phyloP scores from a whole-genome alignment of 2,797 vertebrate genomes.

The Lagodon rhomboides region DNA sequence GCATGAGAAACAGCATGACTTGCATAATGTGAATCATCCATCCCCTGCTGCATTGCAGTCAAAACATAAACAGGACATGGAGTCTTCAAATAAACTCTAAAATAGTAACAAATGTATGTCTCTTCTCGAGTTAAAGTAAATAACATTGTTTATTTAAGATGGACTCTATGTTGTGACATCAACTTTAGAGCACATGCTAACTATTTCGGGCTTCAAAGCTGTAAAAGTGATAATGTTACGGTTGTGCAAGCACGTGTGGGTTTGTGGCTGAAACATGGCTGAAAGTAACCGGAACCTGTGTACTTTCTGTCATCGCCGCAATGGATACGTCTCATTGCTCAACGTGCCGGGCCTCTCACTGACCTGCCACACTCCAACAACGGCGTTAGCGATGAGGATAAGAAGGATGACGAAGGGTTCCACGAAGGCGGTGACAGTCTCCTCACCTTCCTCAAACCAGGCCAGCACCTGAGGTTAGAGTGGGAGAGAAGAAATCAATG shows the following conservation, averaged over 20 bases:
- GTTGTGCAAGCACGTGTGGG: conserved; percentile 39
- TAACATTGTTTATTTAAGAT: conserved; percentile 13
- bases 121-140: neutral
- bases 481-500: neutral
- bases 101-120: neutral
- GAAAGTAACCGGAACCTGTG: conserved; percentile 57
- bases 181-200: neutral
- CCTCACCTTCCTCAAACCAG: conserved; percentile 92
- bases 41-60: neutral
- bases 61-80: conserved; percentile 8
- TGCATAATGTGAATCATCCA: conserved; percentile 26
- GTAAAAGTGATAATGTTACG: conserved; percentile 40
- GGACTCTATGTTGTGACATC: conserved; percentile 13
- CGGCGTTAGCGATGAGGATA: conserved; percentile 94
- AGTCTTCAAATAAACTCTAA: neutral
- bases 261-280: conserved; percentile 11
- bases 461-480: conserved; percentile 82
- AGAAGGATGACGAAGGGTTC: conserved; percentile 95
- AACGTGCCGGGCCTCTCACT: conserved; percentile 53
- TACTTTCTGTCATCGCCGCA: conserved; percentile 48
- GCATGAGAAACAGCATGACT: conserved; percentile 14
- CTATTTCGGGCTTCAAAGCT: conserved; percentile 50
- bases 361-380: conserved; percentile 96
- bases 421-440: conserved; percentile 94
- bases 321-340: conserved; percentile 54